Percentiles rank a stretch among this genome's conserved stretches.
Conservation (phyloP, 2,888 invertebrate species). For the Hypomecis atomaria region DNA sequence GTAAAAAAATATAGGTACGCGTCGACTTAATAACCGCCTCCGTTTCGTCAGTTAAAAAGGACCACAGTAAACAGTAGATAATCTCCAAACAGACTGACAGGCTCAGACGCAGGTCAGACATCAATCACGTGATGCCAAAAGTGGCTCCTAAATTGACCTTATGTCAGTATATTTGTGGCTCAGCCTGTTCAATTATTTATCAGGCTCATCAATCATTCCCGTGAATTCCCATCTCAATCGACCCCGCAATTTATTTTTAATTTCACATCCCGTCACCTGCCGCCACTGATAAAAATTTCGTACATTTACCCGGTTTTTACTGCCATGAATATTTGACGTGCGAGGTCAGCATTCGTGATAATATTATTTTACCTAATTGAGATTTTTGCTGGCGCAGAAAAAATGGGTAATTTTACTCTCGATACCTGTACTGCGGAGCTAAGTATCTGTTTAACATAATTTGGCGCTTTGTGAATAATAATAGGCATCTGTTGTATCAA, state of each 20-base stretch:
- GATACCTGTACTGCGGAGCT: background rate
- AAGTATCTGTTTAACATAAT: background rate
- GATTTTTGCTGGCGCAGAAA: slow-evolving; percentile 7
- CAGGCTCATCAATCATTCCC: slow-evolving; percentile 31
- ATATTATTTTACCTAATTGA: slow-evolving; percentile 38
- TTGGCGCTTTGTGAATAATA: background rate
- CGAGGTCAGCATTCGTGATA: slow-evolving; percentile 39
- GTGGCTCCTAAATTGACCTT: slow-evolving; percentile 15
- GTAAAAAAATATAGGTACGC: too few relatives aligned
- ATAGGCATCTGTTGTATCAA: background rate
- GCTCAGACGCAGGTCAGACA: background rate
- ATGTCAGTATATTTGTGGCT: slow-evolving; percentile 23
- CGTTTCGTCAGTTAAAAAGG: background rate
- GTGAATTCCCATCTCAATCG: slow-evolving; percentile 28
- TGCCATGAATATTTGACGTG: slow-evolving; percentile 37
- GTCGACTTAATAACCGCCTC: too few relatives aligned
- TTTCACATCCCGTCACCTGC: slow-evolving; percentile 37
- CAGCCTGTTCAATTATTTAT: slow-evolving; percentile 27
- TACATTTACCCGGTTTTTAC: slow-evolving; percentile 37
- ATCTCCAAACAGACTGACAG: too few relatives aligned
- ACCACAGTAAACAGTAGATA: too few relatives aligned
- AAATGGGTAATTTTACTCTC: slow-evolving; percentile 20
- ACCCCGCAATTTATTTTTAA: slow-evolving; percentile 37
- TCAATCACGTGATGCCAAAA: slow-evolving; percentile 1
- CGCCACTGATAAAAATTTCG: slow-evolving; percentile 37